Evolutionary conservation across 2,888 invertebrate species (phyloP).

Genomic region (Eupithecia subfuscata): DNA sequence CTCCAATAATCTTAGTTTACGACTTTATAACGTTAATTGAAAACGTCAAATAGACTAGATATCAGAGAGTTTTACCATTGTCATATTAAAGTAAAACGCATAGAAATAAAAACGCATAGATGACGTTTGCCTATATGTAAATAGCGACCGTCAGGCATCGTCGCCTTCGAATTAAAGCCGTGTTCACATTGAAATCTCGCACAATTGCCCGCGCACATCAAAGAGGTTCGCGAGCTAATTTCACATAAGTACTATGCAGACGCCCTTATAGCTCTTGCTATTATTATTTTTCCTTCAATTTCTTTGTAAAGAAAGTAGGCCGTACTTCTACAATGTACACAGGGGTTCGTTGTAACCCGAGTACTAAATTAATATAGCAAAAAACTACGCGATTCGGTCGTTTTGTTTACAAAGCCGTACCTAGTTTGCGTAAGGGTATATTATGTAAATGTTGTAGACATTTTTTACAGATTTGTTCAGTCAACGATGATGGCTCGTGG

Average conservation of each 20-base stretch:
- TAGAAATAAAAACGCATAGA: too few species aligned
- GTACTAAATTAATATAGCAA: constrained; percentile 80
- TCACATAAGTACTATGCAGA: constrained; percentile 78
- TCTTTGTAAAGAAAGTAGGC: constrained; percentile 74
- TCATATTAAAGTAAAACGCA: constrained; percentile 16
- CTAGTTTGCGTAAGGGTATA: constrained; percentile 77
- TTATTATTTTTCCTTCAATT: constrained; percentile 78
- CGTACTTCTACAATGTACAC: constrained; percentile 65
- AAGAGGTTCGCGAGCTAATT: constrained; percentile 79
- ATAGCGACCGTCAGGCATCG: constrained; percentile 56
- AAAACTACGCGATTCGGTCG: constrained; percentile 74
- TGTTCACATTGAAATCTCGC: constrained; percentile 67
- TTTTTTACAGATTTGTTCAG: constrained; percentile 71
- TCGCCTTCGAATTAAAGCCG: constrained; percentile 74
- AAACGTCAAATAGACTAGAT: neutral
- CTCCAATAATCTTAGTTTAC: neutral
- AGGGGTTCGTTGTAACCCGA: constrained; percentile 76
- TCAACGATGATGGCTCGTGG: constrained; percentile 72
- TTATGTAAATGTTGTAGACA: constrained; percentile 79
- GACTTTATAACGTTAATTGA: neutral
- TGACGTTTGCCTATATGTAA: constrained; percentile 44
- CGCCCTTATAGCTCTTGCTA: constrained; percentile 71
- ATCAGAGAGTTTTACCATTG: neutral
- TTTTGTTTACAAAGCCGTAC: constrained; percentile 72
- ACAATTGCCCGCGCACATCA: constrained; percentile 80